These are phyloP conservation scores for Trachemys scripta DNA, from an alignment of 2,113 vertebrate species.

Conservation along the genomic window DNA sequence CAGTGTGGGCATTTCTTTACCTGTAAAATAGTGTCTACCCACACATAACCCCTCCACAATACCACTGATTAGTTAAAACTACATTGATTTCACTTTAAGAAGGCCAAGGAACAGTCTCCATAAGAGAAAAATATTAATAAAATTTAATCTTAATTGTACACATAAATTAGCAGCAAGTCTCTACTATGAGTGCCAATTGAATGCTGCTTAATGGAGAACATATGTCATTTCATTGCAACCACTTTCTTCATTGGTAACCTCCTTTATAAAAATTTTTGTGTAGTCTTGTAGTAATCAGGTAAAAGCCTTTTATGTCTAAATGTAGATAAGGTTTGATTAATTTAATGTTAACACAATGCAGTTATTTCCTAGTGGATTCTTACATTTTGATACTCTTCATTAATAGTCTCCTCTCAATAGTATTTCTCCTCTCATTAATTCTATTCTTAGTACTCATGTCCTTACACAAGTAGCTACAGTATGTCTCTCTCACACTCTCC, in stretches of 20 bases:
- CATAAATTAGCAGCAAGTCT: conserved; percentile 49
- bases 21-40: conserved; percentile 34
- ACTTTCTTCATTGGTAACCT: not conserved
- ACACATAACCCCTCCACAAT: conserved; percentile 56
- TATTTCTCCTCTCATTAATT: conserved; percentile 75
- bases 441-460: conserved; percentile 47
- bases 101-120: conserved; percentile 54
- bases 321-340: conserved; percentile 57
- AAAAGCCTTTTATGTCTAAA: conserved; percentile 28
- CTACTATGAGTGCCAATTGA: conserved; percentile 37
- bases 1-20: conserved; percentile 57
- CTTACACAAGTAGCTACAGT: conserved; percentile 36
- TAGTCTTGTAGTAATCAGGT: conserved; percentile 47
- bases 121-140: conserved; percentile 39
- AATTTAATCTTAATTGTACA: conserved; percentile 23
- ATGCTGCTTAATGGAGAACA: not conserved
- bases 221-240: not conserved
- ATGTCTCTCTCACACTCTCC: not conserved
- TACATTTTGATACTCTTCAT: conserved; percentile 71
- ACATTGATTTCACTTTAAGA: conserved; percentile 57
- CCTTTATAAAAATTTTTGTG: not conserved
- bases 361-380: conserved; percentile 71
- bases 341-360: conserved; percentile 61
- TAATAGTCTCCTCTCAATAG: conserved; percentile 46
- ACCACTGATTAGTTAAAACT: conserved; percentile 56